phyloP scores from a whole-genome alignment of 1,140 invertebrate genomes.

The Holotrichia oblita region DNA sequence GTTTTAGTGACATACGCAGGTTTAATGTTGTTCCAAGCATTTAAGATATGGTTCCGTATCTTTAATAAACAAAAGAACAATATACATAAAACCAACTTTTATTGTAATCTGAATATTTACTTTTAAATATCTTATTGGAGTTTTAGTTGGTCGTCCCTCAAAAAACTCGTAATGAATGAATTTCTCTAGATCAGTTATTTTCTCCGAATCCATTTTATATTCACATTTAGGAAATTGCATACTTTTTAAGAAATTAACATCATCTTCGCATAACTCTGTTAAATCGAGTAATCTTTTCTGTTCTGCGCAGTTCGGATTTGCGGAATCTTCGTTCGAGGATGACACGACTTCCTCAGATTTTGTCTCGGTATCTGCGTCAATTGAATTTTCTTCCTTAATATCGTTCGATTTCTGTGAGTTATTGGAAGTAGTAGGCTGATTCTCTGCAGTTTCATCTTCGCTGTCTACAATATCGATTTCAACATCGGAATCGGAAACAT shows the following conservation, averaged over 20 bases:
- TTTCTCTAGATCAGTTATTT: conserved; percentile 67
- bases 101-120: conserved; percentile 49
- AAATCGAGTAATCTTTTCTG: conserved; percentile 38
- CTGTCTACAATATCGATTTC: conserved; percentile 68
- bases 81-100: conserved; percentile 18
- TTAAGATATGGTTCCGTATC: conserved; percentile 71
- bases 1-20: conserved; percentile 72
- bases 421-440: background rate
- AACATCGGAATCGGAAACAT: conserved; percentile 65
- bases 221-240: conserved; percentile 62
- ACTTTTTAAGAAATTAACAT: conserved; percentile 56
- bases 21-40: conserved; percentile 65
- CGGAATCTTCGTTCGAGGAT: conserved; percentile 5
- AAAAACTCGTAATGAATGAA: conserved; percentile 69
- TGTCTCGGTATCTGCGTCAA: background rate
- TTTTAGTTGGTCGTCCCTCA: conserved; percentile 67
- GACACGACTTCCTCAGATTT: background rate
- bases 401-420: conserved; percentile 38
- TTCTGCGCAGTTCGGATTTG: conserved; percentile 43
- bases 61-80: conserved; percentile 46
- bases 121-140: conserved; percentile 68
- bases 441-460: conserved; percentile 51
- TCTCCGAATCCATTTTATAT: conserved; percentile 57
- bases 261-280: conserved; percentile 52
- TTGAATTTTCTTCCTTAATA: conserved; percentile 29